Base-by-base conservation (phyloP, 2,888 invertebrate species). In the Cephus sareptanus region DNA sequence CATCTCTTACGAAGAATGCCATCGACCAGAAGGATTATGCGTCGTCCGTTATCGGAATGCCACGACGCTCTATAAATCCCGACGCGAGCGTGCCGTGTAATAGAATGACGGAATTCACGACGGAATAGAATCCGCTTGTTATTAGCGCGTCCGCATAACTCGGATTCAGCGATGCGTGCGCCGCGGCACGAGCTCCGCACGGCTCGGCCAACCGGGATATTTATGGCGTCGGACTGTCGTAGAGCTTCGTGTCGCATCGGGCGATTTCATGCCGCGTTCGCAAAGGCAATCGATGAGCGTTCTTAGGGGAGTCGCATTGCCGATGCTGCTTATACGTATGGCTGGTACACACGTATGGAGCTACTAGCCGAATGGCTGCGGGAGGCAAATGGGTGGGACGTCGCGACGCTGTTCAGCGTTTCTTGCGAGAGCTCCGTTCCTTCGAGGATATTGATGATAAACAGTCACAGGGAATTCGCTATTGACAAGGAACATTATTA, bases 111-210 rank as follows among this genome's bases (percentile, higher is more conserved):
- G 88, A 88, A 89, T 89, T 85, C 85, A 80, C 83, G 84, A 80
- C 78, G 87, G 86, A 87, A 88, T 86, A 89, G 90, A 89, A 87
- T 88, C 88, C 87, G 87, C 86, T 87, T 87, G 90, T 89, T 89
- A 89, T 90, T 90, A 89, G 89, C 90, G 86, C 89, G 88, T 88
- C 85, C 84, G 84, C 89, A 89, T 89, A 89, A 88, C 88, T 89
- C 83, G 87, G 83, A 88, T 87, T 88, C 89, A 87, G 80, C 88
- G 87, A 86, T 87, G 88, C 87, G 87, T 87, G 86, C 83, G 81
- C 80, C 81, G 77, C 79, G 81, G 76, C 79, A 75, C 37, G 76
- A 34, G 56, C 56, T 56, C 56, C 15, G 9, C 56, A 23, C 71
- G 71, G 71, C 71, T 31, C 71, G 71, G 12, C 71, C 31, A 34